Conservation (phyloP, 2,113 vertebrate genomes). For the Paramisgurnus dabryanus region DNA sequence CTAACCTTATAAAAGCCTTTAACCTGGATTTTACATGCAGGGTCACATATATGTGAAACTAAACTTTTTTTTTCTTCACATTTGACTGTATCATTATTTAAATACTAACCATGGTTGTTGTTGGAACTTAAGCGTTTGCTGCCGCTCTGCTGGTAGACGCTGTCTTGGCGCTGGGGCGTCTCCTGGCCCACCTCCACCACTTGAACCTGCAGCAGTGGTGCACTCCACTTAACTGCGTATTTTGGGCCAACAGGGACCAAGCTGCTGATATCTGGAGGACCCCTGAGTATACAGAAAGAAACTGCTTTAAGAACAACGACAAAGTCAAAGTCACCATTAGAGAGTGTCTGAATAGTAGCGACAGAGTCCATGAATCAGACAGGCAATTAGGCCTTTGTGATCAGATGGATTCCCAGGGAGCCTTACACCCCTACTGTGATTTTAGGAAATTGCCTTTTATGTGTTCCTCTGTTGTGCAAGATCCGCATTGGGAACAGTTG, state of each 20-base stretch:
- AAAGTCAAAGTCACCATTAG: conserved; percentile 3
- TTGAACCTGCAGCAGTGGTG: conserved; percentile 80
- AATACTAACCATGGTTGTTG: conserved; percentile 44
- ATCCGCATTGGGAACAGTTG: conserved; percentile 38
- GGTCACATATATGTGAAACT: no score
- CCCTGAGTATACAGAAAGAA: conserved; percentile 51
- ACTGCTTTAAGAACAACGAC: conserved; percentile 8
- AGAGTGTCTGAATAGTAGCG: conserved; percentile 41
- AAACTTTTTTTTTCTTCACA: no score
- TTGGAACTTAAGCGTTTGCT: conserved; percentile 64
- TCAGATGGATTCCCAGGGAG: conserved; percentile 38
- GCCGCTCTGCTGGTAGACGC: conserved; percentile 67
- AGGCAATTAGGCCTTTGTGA: conserved; percentile 49
- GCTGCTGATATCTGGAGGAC: conserved; percentile 82
- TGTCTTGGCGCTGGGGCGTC: conserved; percentile 72
- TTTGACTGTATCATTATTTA: background rate
- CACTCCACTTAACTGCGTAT: conserved; percentile 86
- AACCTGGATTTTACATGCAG: no score
- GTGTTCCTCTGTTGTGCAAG: conserved; percentile 47
- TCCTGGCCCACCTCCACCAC: conserved; percentile 86
- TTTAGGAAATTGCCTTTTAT: conserved; percentile 42
- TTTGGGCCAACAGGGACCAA: conserved; percentile 84
- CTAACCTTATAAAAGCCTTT: no score
- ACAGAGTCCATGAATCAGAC: conserved; percentile 35
- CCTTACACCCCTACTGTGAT: conserved; percentile 27